Base-by-base conservation (phyloP, 2,113 vertebrate species). In the Notothenia coriiceps region DNA sequence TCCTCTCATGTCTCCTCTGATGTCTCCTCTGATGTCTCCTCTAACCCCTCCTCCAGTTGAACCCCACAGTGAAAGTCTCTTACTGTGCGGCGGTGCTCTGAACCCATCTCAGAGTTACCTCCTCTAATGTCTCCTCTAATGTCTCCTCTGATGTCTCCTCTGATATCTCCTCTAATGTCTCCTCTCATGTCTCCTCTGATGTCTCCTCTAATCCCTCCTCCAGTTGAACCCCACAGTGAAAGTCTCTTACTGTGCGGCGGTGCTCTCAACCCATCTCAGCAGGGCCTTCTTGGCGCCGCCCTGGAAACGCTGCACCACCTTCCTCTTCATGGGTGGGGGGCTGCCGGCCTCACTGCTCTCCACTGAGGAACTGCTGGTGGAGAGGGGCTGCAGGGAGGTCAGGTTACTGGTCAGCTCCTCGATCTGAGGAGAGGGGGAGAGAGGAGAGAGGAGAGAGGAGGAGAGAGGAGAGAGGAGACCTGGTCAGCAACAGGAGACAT, bases 331-430 rank as follows among this genome's bases (percentile, higher is more conserved):
- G 18, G 98, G 98, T 0, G 98, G 98, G 0, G 98, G 98, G 85
- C 98, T 99, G 81, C 95, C 94, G 0, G 96, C 94, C 90, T 98
- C 97, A 1, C 88, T 86, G 60, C 98, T 98, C 59, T 99, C 98
- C 85, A 98, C 92, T 0, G 98, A 99, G 8, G 98, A 99, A 17
- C 95, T 92, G 12, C 98, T 99, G 91, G 95, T 94, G 59, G 97
- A 97, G 84, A 98, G 72, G 0, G 96, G 93, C 73, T 97, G 96
- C 2, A 98, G 94, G 68, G 97, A 95, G 5, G 96, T 96, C 65
- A 99, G 94, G 88, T 98, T 98, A 93, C 97, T 99, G 65, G 98
- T 99, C 91, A 99, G 82, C 91, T 99, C 98, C 87, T 99, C 98
- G 66, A 99, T 99, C 98, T 99, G 91, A 62, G 78, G 22, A 4